These are phyloP conservation scores for Parauchenoglanis punctatus DNA, from an alignment of 2,797 vertebrate genomes.

Conservation along the genomic window DNA sequence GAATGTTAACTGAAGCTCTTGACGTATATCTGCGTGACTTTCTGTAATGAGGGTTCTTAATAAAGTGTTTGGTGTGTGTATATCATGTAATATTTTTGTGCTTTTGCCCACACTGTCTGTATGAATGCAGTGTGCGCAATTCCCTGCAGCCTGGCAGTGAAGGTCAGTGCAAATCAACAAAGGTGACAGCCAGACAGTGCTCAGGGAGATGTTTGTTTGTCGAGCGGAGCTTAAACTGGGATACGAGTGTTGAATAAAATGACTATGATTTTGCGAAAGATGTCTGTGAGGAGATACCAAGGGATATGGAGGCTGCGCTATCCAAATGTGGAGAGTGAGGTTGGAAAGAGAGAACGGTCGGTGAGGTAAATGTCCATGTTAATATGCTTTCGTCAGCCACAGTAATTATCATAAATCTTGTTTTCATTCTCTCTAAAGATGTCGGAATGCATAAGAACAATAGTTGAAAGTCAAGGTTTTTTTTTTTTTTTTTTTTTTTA, in stretches of 20 bases:
- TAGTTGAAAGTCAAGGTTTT: neutral
- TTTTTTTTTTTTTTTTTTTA: neutral
- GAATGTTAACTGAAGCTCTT: neutral
- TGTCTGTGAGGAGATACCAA: neutral
- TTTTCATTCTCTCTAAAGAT: neutral
- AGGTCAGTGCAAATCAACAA: neutral
- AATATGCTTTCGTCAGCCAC: neutral
- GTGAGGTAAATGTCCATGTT: neutral
- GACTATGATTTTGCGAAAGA: neutral
- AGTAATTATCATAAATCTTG: neutral
- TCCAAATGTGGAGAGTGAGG: neutral
- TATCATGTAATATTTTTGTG: neutral
- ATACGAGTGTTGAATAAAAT: constrained; percentile 2
- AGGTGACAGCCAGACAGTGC: neutral
- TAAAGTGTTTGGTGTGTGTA: neutral
- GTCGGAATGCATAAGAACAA: neutral
- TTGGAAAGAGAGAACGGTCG: neutral
- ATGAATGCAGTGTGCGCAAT: neutral
- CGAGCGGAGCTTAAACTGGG: neutral
- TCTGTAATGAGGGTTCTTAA: neutral
- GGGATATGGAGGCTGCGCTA: neutral
- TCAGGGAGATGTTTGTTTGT: neutral
- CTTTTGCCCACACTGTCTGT: neutral
- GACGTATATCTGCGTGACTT: neutral
- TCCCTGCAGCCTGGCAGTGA: neutral